These are phyloP conservation scores for Drosophila demipolita DNA, from an alignment of 2,888 invertebrate genomes.

Conservation along the genomic window DNA sequence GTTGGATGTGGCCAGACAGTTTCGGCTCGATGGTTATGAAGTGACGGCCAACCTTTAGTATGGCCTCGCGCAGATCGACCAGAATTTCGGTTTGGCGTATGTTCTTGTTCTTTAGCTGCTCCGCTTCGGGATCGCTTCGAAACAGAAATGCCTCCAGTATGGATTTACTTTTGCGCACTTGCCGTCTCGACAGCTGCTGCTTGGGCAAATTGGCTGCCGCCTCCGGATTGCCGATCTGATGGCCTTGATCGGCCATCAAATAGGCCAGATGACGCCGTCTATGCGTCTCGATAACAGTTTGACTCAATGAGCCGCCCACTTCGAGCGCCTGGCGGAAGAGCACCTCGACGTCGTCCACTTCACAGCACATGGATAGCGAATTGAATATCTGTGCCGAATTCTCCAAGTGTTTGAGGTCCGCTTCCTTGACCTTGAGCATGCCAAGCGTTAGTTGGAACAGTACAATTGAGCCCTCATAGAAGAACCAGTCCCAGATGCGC, in stretches of 20 bases:
- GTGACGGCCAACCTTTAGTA: slow-evolving; percentile 96
- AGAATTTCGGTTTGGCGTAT: slow-evolving; percentile 99
- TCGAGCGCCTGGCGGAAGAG: slow-evolving; percentile 91
- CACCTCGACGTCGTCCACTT: slow-evolving; percentile 93
- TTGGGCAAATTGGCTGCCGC: slow-evolving; percentile 96
- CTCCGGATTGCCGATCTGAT: slow-evolving; percentile 95
- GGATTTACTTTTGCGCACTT: slow-evolving; percentile 95
- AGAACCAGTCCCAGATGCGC: slow-evolving; percentile 98
- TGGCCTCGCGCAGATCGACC: slow-evolving; percentile 98
- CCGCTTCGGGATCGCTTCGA: slow-evolving; percentile 89
- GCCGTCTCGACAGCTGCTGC: slow-evolving; percentile 94
- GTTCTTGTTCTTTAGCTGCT: slow-evolving; percentile 97
- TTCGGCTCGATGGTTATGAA: slow-evolving; percentile 97
- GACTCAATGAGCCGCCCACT: slow-evolving; percentile 93
- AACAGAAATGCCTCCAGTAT: slow-evolving; percentile 95
- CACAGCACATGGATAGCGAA: slow-evolving; percentile 97
- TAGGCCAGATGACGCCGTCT: slow-evolving; percentile 96
- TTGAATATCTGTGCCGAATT: slow-evolving; percentile 99
- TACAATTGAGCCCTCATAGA: slow-evolving; percentile 97
- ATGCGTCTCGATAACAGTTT: slow-evolving; percentile 91
- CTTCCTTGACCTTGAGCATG: slow-evolving; percentile 95
- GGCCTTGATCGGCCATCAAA: slow-evolving; percentile 98
- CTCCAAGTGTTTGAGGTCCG: slow-evolving; percentile 92
- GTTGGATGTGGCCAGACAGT: slow-evolving; percentile 90
- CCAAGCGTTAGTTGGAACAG: slow-evolving; percentile 97